Conservation (phyloP, 2,113 vertebrate genomes). For the Malurus cyaneus region DNA sequence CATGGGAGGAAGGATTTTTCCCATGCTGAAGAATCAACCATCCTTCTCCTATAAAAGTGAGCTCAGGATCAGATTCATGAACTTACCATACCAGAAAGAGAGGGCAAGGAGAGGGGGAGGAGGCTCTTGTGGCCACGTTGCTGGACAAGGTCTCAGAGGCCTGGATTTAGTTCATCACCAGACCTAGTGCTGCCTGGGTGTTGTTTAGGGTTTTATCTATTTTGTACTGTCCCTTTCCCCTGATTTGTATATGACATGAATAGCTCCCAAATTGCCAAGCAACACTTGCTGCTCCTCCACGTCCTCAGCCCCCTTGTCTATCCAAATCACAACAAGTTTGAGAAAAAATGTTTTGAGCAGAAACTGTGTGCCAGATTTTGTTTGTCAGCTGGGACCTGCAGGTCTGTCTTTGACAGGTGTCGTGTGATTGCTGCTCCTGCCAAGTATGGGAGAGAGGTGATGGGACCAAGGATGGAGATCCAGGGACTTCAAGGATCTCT, state of each 20-base stretch:
- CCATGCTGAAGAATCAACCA: not conserved
- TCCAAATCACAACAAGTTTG: not conserved
- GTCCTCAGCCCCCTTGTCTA: not conserved
- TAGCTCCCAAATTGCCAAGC: not conserved
- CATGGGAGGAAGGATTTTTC: not conserved
- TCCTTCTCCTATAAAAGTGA: not conserved
- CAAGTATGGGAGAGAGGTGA: not conserved
- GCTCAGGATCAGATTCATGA: not conserved
- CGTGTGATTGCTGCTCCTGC: not conserved
- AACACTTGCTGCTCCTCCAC: not conserved
- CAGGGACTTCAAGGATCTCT: not conserved
- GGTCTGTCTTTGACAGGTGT: not conserved
- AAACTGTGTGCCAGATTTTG: not conserved
- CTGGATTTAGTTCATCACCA: not conserved
- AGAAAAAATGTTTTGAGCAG: not conserved
- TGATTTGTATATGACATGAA: not conserved
- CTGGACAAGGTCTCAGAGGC: not conserved
- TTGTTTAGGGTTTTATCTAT: not conserved
- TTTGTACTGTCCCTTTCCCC: not conserved
- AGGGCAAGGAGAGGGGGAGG: not conserved
- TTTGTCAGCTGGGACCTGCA: rapidly evolving
- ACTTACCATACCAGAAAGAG: not conserved
- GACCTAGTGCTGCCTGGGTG: not conserved
- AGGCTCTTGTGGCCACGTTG: not conserved
- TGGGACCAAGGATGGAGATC: rapidly evolving